Conservation (phyloP, 64 coral and sea anemone genomes). For the Acropora tenuis region DNA sequence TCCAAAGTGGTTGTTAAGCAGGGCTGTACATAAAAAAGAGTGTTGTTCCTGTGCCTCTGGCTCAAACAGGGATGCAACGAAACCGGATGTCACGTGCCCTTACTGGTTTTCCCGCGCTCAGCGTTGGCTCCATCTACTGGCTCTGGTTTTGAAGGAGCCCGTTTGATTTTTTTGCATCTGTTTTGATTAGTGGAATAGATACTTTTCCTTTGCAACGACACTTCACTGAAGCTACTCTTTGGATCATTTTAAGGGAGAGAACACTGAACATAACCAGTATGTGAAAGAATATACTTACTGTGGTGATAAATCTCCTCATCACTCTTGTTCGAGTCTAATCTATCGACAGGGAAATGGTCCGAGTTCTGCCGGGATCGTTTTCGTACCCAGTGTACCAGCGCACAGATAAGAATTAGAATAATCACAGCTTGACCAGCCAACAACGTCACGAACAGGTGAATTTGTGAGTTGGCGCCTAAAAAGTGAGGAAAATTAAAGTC, state of each 20-base stretch:
- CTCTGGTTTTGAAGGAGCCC: too few species aligned
- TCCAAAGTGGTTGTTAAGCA: too few species aligned
- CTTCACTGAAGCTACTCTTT: too few species aligned
- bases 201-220: too few species aligned
- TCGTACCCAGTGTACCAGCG: conserved; percentile 68
- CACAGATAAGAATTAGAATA: conserved; percentile 54
- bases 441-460: conserved; percentile 66
- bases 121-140: too few species aligned
- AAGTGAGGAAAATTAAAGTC: background rate
- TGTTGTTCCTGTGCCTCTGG: too few species aligned
- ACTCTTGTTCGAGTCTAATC: conserved; percentile 17
- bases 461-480: conserved; percentile 11
- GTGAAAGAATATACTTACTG: background rate
- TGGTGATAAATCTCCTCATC: background rate
- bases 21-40: too few species aligned
- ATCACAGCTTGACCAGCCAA: conserved; percentile 47
- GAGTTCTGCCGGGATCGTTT: conserved; percentile 32
- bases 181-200: too few species aligned
- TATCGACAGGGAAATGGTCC: conserved; percentile 4
- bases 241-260: background rate
- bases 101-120: too few species aligned
- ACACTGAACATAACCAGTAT: background rate
- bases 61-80: too few species aligned
- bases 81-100: too few species aligned
- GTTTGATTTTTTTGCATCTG: too few species aligned